A percentile compares a stretch with the other conserved stretches of the same genome.
Evolutionary conservation across 2,113 vertebrate species (phyloP).

Genomic region (Myotis yumanensis): DNA sequence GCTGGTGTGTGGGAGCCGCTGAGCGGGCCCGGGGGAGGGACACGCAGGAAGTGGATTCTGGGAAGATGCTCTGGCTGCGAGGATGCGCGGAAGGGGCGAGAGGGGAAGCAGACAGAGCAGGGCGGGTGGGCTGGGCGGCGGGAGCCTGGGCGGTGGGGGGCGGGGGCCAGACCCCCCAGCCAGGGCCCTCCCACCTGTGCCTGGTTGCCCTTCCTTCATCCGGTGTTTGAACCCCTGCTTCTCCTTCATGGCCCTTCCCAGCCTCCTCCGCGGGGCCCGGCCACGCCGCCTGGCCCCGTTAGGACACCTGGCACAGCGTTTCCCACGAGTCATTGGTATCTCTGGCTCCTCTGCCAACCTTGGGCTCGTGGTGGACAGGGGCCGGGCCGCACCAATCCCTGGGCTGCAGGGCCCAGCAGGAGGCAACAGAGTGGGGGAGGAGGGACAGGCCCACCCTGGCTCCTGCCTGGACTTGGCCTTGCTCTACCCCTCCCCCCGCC

Average conservation of each 20-base stretch:
- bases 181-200: neutral
- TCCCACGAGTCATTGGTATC: neutral
- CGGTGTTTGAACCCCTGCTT: neutral
- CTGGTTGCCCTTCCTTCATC: neutral
- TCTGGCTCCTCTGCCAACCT: neutral
- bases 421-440: neutral
- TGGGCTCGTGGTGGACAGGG: neutral
- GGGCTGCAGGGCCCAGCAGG: neutral
- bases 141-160: neutral
- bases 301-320: neutral
- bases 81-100: accelerated
- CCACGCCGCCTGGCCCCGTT: neutral
- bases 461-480: neutral
- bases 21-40: neutral
- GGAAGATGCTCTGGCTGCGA: neutral
- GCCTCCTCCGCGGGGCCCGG: neutral
- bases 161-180: neutral
- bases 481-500: neutral
- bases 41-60: neutral
- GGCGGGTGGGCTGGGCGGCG: accelerated
- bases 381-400: neutral
- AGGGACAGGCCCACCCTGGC: neutral
- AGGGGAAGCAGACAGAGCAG: neutral
- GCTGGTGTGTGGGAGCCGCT: neutral
- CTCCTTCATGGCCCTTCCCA: neutral